Conservation (phyloP, 2,888 invertebrate genomes). For the Silvanus unidentatus region DNA sequence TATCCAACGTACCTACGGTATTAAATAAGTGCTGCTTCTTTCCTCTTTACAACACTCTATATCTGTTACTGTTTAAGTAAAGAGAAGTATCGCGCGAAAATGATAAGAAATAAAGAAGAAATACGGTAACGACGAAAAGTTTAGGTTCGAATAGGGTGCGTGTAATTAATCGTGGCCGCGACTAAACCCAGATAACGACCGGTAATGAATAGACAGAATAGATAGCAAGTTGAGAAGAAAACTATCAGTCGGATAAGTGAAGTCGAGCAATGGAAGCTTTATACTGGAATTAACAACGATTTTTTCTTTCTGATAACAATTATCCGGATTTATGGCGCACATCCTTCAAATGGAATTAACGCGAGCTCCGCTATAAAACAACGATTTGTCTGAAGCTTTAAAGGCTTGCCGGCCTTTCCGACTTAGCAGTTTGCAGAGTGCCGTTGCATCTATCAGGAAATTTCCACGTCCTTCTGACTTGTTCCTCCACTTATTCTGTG, state of each 20-base stretch:
- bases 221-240: slow-evolving; percentile 20
- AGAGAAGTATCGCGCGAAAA: not conserved
- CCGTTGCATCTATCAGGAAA: slow-evolving; percentile 31
- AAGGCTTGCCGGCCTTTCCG: slow-evolving; percentile 27
- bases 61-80: too few species aligned
- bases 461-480: slow-evolving; percentile 12
- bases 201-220: slow-evolving; percentile 27
- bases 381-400: slow-evolving; percentile 41
- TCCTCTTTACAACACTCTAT: too few species aligned
- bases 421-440: slow-evolving; percentile 28
- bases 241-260: slow-evolving; percentile 12
- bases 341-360: slow-evolving; percentile 44
- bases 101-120: not conserved
- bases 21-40: too few species aligned
- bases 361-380: slow-evolving; percentile 40
- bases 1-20: too few species aligned
- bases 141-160: slow-evolving; percentile 18
- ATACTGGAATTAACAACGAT: slow-evolving; percentile 33
- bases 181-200: slow-evolving; percentile 25
- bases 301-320: slow-evolving; percentile 42
- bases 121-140: not conserved
- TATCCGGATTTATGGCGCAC: slow-evolving; percentile 43
- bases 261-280: slow-evolving; percentile 16
- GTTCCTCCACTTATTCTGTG: slow-evolving; percentile 5
- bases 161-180: slow-evolving; percentile 26